Percentiles rank a stretch among this genome's conserved stretches.
Evolutionary conservation across 2,797 vertebrate genomes (phyloP).

Genomic region (Gymnocypris eckloni): DNA sequence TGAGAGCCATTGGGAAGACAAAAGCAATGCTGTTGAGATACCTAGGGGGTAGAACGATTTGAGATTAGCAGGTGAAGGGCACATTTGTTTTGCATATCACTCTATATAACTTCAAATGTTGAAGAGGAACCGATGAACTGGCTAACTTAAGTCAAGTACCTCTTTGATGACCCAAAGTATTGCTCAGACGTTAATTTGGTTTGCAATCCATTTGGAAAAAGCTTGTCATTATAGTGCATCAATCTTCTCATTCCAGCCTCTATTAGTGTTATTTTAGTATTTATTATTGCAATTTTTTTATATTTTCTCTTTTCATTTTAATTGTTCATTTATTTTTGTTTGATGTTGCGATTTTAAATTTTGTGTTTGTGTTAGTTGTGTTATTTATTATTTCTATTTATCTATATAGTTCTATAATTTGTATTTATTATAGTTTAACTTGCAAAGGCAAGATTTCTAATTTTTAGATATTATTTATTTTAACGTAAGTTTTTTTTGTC

Average conservation of each 20-base stretch:
- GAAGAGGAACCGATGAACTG: background rate
- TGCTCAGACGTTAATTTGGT: background rate
- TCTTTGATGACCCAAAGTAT: background rate
- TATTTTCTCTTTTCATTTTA: background rate
- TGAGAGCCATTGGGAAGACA: constrained; percentile 91
- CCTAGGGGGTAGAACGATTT: constrained; percentile 71
- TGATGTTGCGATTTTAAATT: background rate
- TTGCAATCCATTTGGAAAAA: background rate
- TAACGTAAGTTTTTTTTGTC: background rate
- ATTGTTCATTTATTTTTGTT: background rate
- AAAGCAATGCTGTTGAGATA: constrained; percentile 93
- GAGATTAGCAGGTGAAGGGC: constrained; percentile 5
- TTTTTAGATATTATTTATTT: background rate
- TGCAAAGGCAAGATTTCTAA: background rate
- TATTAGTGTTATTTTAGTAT: too few species aligned
- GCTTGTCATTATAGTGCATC: background rate
- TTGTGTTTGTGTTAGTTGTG: background rate
- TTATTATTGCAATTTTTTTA: too few species aligned
- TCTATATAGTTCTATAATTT: background rate
- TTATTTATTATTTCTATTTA: background rate
- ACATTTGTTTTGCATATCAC: background rate
- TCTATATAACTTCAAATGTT: background rate
- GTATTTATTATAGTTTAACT: background rate
- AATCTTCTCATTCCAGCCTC: background rate
- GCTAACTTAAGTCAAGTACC: background rate